These are phyloP conservation scores for Stichopus horrens DNA, from an alignment of 53 echinoderm and acorn worm genomes.

Conservation along the genomic window DNA sequence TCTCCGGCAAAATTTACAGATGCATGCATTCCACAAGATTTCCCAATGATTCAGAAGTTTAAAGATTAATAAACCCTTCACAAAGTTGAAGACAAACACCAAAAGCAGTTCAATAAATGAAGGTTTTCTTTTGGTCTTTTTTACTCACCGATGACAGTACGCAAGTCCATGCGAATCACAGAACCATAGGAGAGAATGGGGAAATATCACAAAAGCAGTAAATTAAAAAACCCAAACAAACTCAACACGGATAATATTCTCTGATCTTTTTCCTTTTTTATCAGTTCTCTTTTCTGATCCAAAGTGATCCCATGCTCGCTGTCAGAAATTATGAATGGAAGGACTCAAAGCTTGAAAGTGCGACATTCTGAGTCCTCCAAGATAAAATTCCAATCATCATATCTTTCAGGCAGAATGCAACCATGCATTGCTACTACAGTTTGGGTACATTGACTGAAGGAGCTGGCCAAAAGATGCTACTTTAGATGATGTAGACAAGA, in stretches of 20 bases:
- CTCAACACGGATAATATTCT: not conserved
- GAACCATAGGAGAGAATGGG: conserved; percentile 74
- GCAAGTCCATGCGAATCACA: conserved; percentile 89
- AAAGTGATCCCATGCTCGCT: not conserved
- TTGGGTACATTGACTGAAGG: no score
- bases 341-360: not conserved
- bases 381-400: not conserved
- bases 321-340: not conserved
- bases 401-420: conserved; percentile 1
- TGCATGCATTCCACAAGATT: not conserved
- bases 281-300: not conserved
- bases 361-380: not conserved
- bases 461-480: no score
- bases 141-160: conserved; percentile 88
- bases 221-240: conserved; percentile 50
- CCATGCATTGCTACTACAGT: not conserved
- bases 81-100: not conserved
- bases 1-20: not conserved
- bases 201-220: conserved; percentile 61
- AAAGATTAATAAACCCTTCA: not conserved
- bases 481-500: no score
- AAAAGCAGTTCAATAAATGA: not conserved
- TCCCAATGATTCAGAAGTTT: not conserved
- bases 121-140: not conserved
- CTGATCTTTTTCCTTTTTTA: not conserved